phyloP scores from a whole-genome alignment of 2,797 vertebrate species.

The Falco rusticolus region DNA sequence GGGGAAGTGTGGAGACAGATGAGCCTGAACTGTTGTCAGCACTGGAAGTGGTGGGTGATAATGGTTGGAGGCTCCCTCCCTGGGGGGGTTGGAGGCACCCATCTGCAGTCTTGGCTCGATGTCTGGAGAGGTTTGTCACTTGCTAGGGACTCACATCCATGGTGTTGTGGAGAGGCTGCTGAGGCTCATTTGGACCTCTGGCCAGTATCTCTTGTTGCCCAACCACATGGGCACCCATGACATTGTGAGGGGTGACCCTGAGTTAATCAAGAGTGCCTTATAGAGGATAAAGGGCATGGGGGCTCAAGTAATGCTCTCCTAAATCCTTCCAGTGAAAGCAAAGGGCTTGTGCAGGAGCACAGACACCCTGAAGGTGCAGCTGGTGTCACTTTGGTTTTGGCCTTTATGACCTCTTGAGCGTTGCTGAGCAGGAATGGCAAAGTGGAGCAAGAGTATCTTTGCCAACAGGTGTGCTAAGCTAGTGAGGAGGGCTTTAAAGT shows the following conservation, averaged over 20 bases:
- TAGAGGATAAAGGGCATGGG: not conserved
- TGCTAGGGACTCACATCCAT: not conserved
- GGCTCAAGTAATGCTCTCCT: not conserved
- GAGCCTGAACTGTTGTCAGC: not conserved
- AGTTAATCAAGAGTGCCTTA: not conserved
- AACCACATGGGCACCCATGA: not conserved
- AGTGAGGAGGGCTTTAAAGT: not conserved
- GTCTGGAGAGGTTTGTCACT: not conserved
- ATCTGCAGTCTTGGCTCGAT: not conserved
- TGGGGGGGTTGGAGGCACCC: not conserved
- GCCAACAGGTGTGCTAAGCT: not conserved
- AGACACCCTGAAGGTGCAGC: not conserved
- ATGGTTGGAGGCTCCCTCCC: not conserved
- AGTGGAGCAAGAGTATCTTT: not conserved
- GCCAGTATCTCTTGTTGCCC: not conserved
- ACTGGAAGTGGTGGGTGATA: not conserved
- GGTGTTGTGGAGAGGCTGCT: not conserved
- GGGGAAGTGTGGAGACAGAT: not conserved
- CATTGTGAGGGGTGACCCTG: not conserved
- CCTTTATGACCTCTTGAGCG: not conserved
- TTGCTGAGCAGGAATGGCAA: not conserved
- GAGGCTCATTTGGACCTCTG: not conserved
- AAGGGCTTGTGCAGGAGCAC: not conserved
- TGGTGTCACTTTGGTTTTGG: not conserved
- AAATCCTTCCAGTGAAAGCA: not conserved